Percentiles rank a stretch among this genome's conserved stretches.
Evolutionary conservation across 2,797 vertebrate species (phyloP).

Genomic region (Galaxias olidus): DNA sequence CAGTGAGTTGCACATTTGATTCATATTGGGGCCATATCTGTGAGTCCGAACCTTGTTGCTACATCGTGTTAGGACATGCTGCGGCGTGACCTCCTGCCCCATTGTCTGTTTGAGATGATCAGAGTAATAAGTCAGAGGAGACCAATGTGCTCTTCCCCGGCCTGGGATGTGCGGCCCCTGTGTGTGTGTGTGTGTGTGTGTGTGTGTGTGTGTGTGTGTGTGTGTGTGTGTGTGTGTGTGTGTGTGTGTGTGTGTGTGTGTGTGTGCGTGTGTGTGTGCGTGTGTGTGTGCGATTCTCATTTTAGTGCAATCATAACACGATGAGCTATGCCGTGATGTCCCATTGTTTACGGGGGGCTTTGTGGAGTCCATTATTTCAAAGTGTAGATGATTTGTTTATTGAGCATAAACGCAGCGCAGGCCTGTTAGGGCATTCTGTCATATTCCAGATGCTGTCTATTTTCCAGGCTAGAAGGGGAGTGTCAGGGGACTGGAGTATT

Average conservation of each 20-base stretch:
- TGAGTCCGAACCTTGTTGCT: constrained; percentile 62
- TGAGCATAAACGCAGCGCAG: no score
- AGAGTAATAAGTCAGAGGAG: constrained; percentile 75
- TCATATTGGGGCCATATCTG: constrained; percentile 60
- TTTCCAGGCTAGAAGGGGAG: not conserved
- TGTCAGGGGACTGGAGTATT: not conserved
- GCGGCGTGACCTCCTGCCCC: constrained; percentile 72
- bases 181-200: constrained; percentile 27
- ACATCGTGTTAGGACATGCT: constrained; percentile 66
- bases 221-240: constrained; percentile 16
- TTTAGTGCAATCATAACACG: constrained; percentile 5
- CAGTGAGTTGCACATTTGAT: constrained; percentile 66
- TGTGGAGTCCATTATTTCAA: not conserved
- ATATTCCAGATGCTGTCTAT: not conserved
- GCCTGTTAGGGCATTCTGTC: no score
- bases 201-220: constrained; percentile 6
- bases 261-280: not conserved
- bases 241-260: constrained; percentile 8
- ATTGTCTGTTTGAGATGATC: constrained; percentile 77
- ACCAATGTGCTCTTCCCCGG: constrained; percentile 47
- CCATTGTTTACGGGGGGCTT: not conserved
- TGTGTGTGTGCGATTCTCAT: constrained; percentile 21
- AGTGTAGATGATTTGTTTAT: not conserved
- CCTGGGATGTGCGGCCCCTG: constrained; percentile 48
- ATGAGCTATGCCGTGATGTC: not conserved